Percentiles rank a stretch among this genome's conserved stretches.
Conservation (phyloP, 2,797 vertebrate species). For the Alosa sapidissima region DNA sequence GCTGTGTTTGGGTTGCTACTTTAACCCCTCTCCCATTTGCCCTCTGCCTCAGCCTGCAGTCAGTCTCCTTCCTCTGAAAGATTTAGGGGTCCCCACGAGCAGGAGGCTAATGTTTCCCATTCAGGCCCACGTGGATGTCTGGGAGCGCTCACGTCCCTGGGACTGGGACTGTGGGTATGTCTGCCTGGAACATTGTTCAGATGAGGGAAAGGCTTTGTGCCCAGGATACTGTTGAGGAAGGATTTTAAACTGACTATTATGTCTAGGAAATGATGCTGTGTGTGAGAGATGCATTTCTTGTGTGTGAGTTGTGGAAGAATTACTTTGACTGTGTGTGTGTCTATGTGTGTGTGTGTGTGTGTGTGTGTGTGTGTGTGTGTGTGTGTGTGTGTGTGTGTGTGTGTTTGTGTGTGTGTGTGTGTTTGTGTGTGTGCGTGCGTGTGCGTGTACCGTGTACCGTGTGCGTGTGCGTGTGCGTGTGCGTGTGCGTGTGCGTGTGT, state of each 20-base stretch:
- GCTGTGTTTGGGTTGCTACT: constrained; percentile 10
- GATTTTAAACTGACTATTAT: too few species aligned
- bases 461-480: neutral
- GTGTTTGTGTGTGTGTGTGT: neutral
- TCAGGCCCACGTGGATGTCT: constrained; percentile 4
- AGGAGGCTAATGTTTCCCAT: constrained; percentile 3
- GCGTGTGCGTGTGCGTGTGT: neutral
- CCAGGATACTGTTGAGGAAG: too few species aligned
- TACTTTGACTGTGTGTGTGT: neutral
- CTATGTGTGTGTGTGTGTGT: neutral
- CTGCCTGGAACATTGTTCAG: neutral
- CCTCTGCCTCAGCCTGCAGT: neutral
- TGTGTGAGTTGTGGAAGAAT: neutral
- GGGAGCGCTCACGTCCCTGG: neutral
- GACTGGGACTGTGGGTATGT: neutral
- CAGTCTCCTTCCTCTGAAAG: constrained; percentile 11
- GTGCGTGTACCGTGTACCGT: too few species aligned
- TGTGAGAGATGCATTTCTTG: neutral
- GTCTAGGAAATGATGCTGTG: neutral
- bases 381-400: neutral
- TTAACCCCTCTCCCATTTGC: constrained; percentile 29
- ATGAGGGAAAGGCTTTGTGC: neutral
- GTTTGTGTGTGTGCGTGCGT: neutral
- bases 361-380: neutral
- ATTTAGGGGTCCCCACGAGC: neutral